Base-by-base conservation (phyloP, 2,888 invertebrate species). In the Drosophila quasianomalipes region DNA sequence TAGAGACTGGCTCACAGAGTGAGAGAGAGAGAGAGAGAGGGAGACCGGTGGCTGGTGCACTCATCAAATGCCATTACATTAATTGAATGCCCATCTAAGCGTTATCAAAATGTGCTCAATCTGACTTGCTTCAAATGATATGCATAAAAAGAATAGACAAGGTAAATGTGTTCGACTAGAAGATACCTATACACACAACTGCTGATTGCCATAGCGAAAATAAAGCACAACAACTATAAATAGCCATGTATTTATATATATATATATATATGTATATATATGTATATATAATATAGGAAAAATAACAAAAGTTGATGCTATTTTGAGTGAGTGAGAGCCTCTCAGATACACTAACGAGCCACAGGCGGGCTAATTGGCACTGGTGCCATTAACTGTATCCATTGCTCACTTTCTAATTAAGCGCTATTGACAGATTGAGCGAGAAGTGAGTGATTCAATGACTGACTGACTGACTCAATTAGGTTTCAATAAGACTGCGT, bases 391-490 rank as follows among this genome's bases (percentile, higher is more conserved):
- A 41, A 66, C 49, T 66, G 55, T 57, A 39, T 22, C 52, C 51
- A 51, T 54, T 66, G 31, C 54, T 49, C 12, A 35, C 49, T 35
- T 51, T 65, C 37, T 58, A 72, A 72, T 58, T 51, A 68, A 31
- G 59, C 10, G n/a, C 31, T 31, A 75, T 54, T 73, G 73, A 49
- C 39, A 41, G 44, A 44, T 39, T 64, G 51, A 57, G 35, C 47
- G 49, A 31, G 31, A 16, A 30, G 44, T 52, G 44, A 54, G 37
- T 66, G 73, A 67, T 57, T 57, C 61, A 68, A 49, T 58, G 69
- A 37, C 35, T 69, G 79, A 63, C 76, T 58, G 69, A 33, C 39
- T 70, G 84, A 70, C 82, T 84, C 87, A 83, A 83, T 87, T 87
- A 79, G 76, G 75, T 68, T 73, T 87, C 83, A 83, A 87, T 84